Conservation (phyloP, 2,888 invertebrate genomes). For the Pristionchus arcanus region DNA sequence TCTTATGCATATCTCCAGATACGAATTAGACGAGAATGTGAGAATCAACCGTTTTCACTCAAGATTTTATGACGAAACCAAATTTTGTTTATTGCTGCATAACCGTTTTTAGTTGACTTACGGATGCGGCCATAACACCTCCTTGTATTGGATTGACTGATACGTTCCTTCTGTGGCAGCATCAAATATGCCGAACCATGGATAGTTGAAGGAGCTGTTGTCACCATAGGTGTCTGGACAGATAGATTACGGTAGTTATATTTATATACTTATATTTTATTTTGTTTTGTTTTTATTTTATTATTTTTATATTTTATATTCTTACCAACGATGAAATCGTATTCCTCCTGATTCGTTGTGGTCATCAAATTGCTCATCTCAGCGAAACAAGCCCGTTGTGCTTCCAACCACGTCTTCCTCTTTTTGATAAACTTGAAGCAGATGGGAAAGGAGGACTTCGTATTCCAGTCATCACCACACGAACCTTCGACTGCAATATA, state of each 20-base stretch:
- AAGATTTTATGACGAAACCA: background rate
- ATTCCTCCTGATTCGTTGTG: conserved; percentile 46
- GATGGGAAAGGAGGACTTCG: background rate
- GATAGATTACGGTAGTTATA: background rate
- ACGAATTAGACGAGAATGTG: background rate
- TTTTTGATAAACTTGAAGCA: conserved; percentile 36
- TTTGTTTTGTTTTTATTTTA: no score
- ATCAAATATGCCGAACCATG: conserved; percentile 66
- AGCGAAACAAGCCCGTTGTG: conserved; percentile 27
- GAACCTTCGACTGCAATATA: conserved; percentile 32
- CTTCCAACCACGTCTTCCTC: conserved; percentile 45
- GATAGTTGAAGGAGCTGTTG: conserved; percentile 26
- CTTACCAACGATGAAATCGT: conserved; percentile 47
- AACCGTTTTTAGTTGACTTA: background rate
- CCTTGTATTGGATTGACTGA: conserved; percentile 50
- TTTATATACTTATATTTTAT: no score
- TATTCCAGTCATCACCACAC: conserved; percentile 43
- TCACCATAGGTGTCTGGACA: conserved; percentile 27
- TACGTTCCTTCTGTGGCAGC: conserved; percentile 60
- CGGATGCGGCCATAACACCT: conserved; percentile 55
- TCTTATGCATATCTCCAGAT: background rate
- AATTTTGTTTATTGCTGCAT: background rate
- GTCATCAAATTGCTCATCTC: conserved; percentile 50
- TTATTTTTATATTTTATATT: background rate
- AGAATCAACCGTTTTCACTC: background rate